These are phyloP conservation scores for Daktulosphaira vitifoliae DNA, from an alignment of 1,140 invertebrate species.

Conservation along the genomic window DNA sequence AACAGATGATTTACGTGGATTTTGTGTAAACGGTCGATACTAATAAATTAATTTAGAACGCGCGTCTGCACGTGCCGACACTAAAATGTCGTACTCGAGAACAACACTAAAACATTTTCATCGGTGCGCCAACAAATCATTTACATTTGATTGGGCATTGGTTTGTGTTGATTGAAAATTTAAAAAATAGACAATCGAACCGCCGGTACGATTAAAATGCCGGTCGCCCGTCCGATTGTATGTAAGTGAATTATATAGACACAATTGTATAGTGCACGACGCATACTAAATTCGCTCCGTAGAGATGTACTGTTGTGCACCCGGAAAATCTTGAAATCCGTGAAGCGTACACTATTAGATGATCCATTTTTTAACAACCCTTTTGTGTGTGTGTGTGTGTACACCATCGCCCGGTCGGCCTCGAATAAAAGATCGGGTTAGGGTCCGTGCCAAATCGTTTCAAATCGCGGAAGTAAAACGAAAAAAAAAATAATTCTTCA, in stretches of 20 bases:
- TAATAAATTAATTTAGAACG: too few species aligned
- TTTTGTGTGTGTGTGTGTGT: background rate
- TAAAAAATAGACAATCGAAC: background rate
- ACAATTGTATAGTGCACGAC: background rate
- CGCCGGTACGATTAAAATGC: background rate
- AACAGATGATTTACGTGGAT: too few species aligned
- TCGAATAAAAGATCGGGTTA: conserved; percentile 19
- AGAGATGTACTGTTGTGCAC: background rate
- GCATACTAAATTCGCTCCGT: conserved; percentile 1
- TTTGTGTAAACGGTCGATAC: too few species aligned
- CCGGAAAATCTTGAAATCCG: conserved; percentile 13
- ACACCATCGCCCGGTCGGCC: background rate
- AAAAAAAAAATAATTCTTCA: conserved; percentile 1
- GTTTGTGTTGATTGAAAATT: background rate
- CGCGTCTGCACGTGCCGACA: background rate
- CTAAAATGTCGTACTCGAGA: background rate
- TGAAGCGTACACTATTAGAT: conserved; percentile 24
- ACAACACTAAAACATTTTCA: background rate
- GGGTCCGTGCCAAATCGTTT: conserved; percentile 15
- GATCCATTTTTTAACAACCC: conserved; percentile 24
- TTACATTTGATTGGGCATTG: conserved; percentile 5
- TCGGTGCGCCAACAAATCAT: background rate
- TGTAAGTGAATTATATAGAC: conserved; percentile 10
- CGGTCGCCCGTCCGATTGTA: too few species aligned
- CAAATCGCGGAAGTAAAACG: background rate